phyloP scores from a whole-genome alignment of 2,113 vertebrate species.

The Myocastor coypus region DNA sequence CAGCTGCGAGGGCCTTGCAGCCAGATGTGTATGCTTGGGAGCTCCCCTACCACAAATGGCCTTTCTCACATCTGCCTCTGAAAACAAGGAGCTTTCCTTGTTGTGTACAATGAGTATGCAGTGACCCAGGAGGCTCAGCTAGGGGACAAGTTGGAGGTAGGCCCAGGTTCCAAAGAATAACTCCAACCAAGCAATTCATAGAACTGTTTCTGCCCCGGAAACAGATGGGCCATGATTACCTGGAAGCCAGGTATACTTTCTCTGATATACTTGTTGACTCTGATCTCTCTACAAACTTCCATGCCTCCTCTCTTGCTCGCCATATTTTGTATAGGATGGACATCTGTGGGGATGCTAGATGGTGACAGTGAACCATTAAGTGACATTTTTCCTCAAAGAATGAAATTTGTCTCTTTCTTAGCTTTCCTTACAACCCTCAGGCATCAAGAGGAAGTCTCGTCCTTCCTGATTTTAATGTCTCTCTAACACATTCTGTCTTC shows the following conservation, averaged over 20 bases:
- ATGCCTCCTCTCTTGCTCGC: not conserved
- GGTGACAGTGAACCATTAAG: not conserved
- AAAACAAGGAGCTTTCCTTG: conserved; percentile 79
- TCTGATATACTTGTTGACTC: not conserved
- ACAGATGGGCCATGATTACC: too few species aligned
- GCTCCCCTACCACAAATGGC: conserved; percentile 71
- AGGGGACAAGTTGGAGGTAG: not conserved
- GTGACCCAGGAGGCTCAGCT: conserved; percentile 58
- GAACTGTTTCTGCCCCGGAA: not conserved
- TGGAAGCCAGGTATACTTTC: not conserved
- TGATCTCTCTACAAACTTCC: not conserved
- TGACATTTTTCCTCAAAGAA: not conserved
- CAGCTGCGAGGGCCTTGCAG: conserved; percentile 65
- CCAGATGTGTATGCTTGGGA: conserved; percentile 81
- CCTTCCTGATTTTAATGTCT: not conserved
- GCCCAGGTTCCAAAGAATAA: not conserved
- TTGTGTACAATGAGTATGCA: conserved; percentile 74
- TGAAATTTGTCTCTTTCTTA: not conserved
- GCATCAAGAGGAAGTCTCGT: too few species aligned
- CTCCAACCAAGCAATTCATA: fast-evolving
- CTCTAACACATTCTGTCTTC: not conserved
- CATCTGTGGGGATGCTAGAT: too few species aligned
- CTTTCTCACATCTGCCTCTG: conserved; percentile 78
- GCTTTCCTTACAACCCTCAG: too few species aligned
- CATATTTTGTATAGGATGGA: too few species aligned